Percentiles rank a stretch among this genome's conserved stretches.
Conservation (phyloP, 2,797 vertebrate genomes). For the Sciurus vulgaris region DNA sequence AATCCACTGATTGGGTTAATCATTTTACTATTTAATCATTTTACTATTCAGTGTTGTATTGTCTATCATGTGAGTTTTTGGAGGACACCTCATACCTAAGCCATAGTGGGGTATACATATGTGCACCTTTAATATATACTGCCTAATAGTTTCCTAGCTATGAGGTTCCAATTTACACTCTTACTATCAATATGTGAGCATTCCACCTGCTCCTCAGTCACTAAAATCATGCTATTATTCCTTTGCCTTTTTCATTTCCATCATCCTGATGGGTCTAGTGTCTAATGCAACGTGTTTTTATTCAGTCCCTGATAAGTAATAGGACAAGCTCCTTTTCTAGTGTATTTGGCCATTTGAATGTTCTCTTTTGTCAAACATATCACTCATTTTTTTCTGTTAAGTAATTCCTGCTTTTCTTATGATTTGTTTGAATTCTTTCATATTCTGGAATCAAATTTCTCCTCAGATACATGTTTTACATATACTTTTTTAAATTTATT, state of each 20-base stretch:
- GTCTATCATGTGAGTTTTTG: too few species aligned
- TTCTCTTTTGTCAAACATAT: conserved; percentile 1
- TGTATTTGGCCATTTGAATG: neutral
- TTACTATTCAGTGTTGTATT: too few species aligned
- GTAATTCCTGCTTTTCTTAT: conserved; percentile 21
- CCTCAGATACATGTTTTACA: neutral
- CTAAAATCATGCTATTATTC: neutral
- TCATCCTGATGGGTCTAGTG: too few species aligned
- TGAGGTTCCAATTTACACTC: neutral
- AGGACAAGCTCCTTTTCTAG: neutral
- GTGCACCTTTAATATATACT: neutral
- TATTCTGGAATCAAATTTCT: neutral
- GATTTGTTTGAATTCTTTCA: neutral
- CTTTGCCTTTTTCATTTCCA: neutral
- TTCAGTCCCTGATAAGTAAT: neutral
- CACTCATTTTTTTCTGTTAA: conserved; percentile 17
- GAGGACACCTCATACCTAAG: too few species aligned
- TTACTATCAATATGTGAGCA: neutral
- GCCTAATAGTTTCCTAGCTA: neutral
- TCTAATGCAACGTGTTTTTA: neutral
- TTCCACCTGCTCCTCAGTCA: neutral
- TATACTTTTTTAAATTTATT: neutral
- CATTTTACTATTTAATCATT: too few species aligned
- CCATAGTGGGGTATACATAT: too few species aligned
- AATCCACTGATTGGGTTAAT: too few species aligned